Conservation (phyloP, 2,888 invertebrate genomes). For the Drosophila heteroneura region DNA sequence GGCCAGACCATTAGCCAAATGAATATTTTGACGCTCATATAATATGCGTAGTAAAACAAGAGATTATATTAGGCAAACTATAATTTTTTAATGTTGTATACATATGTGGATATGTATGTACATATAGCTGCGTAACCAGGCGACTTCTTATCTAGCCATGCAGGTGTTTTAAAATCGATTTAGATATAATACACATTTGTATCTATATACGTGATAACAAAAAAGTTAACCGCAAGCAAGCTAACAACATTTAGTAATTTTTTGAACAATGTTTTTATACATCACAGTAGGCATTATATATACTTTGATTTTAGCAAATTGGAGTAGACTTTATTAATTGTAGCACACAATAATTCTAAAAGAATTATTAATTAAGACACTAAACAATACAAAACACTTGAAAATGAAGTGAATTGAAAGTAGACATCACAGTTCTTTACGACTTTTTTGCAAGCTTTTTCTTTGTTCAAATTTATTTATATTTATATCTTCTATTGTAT, state of each 20-base stretch:
- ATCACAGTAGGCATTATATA: not conserved
- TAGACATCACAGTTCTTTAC: not conserved
- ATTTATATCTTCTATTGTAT: not conserved
- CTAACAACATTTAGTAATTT: not conserved
- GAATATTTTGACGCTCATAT: not conserved
- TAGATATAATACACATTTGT: constrained; percentile 22
- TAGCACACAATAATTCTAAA: not conserved
- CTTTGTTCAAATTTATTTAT: not conserved
- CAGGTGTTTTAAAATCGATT: constrained; percentile 37
- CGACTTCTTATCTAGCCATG: constrained; percentile 22
- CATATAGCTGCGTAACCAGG: constrained; percentile 17
- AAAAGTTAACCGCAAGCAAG: not conserved
- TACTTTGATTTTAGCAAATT: not conserved
- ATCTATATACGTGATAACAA: not conserved
- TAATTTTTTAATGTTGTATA: not conserved
- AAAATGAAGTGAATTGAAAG: not conserved
- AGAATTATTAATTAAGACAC: not conserved
- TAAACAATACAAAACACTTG: not conserved
- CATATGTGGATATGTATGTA: not conserved
- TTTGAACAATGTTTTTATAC: not conserved
- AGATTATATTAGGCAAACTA: not conserved
- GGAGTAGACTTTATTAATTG: too few relatives aligned
- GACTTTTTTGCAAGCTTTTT: constrained; percentile 4
- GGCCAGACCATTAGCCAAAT: not conserved
- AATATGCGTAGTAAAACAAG: not conserved